These are phyloP conservation scores for Eugnorisma glareosa DNA, from an alignment of 2,888 invertebrate species.

Conservation along the genomic window DNA sequence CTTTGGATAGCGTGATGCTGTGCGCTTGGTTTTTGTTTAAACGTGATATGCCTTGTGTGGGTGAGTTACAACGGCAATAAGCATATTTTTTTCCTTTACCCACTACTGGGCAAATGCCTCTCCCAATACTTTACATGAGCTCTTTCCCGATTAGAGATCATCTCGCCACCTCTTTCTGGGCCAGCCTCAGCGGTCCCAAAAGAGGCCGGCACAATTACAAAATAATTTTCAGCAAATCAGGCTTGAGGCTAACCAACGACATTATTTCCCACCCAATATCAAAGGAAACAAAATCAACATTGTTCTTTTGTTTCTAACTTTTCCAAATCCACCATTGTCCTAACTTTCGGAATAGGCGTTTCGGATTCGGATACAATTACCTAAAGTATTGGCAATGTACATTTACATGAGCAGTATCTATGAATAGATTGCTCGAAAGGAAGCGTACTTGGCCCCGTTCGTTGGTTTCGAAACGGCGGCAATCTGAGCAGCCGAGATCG, in stretches of 20 bases:
- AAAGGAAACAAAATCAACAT: conserved; percentile 27
- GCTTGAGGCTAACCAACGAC: not conserved
- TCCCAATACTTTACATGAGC: too few relatives aligned
- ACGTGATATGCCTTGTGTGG: not conserved
- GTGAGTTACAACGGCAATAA: not conserved
- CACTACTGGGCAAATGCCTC: too few relatives aligned
- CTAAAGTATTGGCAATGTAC: conserved; percentile 54
- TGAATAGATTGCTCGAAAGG: conserved; percentile 76
- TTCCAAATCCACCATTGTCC: conserved; percentile 44
- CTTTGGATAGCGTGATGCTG: not conserved
- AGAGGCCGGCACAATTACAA: not conserved
- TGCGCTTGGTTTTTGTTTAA: not conserved
- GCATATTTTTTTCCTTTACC: not conserved
- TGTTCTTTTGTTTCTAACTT: conserved; percentile 45
- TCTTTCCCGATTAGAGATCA: too few relatives aligned
- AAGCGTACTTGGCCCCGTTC: conserved; percentile 84
- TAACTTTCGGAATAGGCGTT: conserved; percentile 36
- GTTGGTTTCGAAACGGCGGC: conserved; percentile 77
- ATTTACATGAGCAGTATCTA: conserved; percentile 61
- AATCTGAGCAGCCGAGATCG: conserved; percentile 73
- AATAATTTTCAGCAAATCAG: not conserved
- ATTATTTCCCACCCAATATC: conserved; percentile 1
- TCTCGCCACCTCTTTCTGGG: not conserved
- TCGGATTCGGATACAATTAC: conserved; percentile 53
- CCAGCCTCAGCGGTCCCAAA: not conserved